Evolutionary conservation across 2,888 invertebrate species (phyloP).

Genomic region (Silvanus unidentatus): DNA sequence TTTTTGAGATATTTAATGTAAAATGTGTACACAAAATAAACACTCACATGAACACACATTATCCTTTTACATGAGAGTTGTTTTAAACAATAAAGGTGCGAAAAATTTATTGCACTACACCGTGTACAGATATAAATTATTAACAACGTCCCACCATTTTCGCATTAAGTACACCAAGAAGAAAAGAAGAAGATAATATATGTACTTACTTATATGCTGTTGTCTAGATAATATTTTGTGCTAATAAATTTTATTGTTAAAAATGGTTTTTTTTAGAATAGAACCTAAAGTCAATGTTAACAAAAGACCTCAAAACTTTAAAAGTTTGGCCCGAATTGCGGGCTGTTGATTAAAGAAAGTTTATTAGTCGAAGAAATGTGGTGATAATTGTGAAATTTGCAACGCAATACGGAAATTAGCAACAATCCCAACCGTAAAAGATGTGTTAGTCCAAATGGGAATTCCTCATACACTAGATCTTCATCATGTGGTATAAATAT

Average conservation of each 20-base stretch:
- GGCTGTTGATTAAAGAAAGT: too few relatives aligned
- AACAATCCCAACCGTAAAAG: too few relatives aligned
- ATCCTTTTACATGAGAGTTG: conserved; percentile 15
- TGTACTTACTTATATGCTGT: not conserved
- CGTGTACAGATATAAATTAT: conserved; percentile 11
- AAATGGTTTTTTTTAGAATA: not conserved
- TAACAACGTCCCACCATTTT: conserved; percentile 7
- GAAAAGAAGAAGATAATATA: not conserved
- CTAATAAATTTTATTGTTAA: not conserved
- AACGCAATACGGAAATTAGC: too few relatives aligned
- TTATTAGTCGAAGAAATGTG: too few relatives aligned
- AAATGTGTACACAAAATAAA: too few relatives aligned
- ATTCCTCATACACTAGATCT: too few relatives aligned
- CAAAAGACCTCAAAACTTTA: too few relatives aligned
- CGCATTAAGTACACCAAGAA: not conserved
- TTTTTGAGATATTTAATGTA: too few relatives aligned
- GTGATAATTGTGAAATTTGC: too few relatives aligned
- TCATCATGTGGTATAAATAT: too few relatives aligned
- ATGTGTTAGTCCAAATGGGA: too few relatives aligned
- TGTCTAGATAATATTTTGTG: not conserved
- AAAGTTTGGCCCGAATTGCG: too few relatives aligned
- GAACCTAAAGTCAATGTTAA: not conserved
- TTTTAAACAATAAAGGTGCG: conserved; percentile 14
- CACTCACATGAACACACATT: not conserved
- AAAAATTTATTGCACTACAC: conserved; percentile 11